These are phyloP conservation scores for Vollenhovia emeryi DNA, from an alignment of 1,140 invertebrate species.

Conservation along the genomic window DNA sequence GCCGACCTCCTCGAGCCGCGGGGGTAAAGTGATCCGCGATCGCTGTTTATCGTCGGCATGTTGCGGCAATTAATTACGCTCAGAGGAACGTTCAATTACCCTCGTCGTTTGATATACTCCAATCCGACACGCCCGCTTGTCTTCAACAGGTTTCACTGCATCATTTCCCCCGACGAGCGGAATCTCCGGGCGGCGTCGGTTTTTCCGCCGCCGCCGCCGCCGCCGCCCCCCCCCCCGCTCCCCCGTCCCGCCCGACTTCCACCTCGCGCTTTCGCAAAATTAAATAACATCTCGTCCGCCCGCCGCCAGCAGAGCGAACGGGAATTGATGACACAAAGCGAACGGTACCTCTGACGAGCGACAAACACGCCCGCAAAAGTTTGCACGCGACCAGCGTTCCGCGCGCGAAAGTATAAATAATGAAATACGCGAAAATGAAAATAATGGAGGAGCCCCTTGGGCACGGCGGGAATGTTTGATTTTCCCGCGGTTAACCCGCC, in stretches of 20 bases:
- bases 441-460: background rate
- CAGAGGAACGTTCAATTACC: slow-evolving; percentile 42
- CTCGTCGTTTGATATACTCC: slow-evolving; percentile 2
- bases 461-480: background rate
- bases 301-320: background rate
- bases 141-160: slow-evolving; percentile 37
- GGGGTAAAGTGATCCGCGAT: background rate
- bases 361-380: slow-evolving; percentile 1
- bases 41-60: background rate
- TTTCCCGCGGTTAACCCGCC: background rate
- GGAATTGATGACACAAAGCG: slow-evolving; percentile 22
- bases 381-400: background rate
- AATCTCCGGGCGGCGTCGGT: background rate
- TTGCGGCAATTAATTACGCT: slow-evolving; percentile 33
- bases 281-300: slow-evolving; percentile 24
- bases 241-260: too few relatives aligned
- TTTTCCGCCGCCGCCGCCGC: too few relatives aligned
- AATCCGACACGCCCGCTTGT: slow-evolving; percentile 1
- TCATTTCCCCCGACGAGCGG: background rate
- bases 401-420: slow-evolving; percentile 1
- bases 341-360: background rate
- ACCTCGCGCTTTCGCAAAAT: background rate
- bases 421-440: background rate
- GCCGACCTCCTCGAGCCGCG: background rate
- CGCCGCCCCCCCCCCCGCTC: too few relatives aligned